Base-by-base conservation (phyloP, 2,797 vertebrate genomes). In the Phoxinus dragarum region DNA sequence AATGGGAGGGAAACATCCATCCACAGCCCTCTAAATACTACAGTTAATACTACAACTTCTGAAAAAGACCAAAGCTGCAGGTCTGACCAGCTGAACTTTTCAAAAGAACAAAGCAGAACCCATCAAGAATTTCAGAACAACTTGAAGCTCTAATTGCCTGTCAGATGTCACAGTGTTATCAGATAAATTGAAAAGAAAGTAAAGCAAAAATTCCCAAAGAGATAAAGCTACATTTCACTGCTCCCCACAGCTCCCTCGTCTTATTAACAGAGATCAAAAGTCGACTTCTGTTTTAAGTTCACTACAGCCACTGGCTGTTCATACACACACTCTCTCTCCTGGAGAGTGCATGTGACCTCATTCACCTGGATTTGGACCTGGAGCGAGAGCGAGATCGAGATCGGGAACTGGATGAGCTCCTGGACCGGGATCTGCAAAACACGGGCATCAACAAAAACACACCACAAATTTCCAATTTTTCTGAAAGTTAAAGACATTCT, bases 291-390 rank as follows among this genome's bases (percentile, higher is more conserved):
- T 83, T 86, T 86, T 49, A 49, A 49, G 88, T 88, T 89, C 85
- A 91, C 72, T 76, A 89, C 82, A 90, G 88, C 89, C 89, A 92
- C 84, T 90, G 95, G 92, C 94, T 94, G 91, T 91, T 93, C 86
- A 71, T 31, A 84, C 82, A 76, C 82, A 93, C 96, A 95, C 97
- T 96, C 96, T 95, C 96, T 93, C 95, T 81, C 84, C 85, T 77
- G 80, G 94, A 94, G 96, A 96, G 96, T 96, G 97, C 93, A 96
- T 95, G 97, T 95, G 96, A 99, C 97, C 98, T 97, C 97, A 99
- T 99, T 99, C 98, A 99, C 98, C 98, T 99, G 96, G 98, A 99
- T 96, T 96, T 97, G 92, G 97, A 97, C 96, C 96, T 96, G 91
- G 98, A 99, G 92, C 95, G 96, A 94, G 98, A 98, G 91, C 97